These are phyloP conservation scores for Leptonema lineaticorne DNA, from an alignment of 1,140 invertebrate genomes.

Conservation along the genomic window DNA sequence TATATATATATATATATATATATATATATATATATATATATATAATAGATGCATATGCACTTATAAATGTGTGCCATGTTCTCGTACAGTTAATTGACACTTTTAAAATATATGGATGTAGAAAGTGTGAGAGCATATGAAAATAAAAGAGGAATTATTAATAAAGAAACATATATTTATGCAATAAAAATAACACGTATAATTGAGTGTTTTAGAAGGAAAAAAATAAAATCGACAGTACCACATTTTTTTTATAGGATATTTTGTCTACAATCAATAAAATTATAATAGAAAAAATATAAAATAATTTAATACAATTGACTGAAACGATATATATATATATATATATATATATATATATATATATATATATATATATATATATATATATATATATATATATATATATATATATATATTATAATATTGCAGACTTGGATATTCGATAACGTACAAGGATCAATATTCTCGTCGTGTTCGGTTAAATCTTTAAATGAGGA, in stretches of 20 bases:
- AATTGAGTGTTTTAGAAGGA: constrained; percentile 16
- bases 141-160: constrained; percentile 15
- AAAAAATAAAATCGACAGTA: not conserved
- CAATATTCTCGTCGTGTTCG: constrained; percentile 68
- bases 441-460: constrained; percentile 56
- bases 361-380: too few relatives aligned
- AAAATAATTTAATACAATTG: too few relatives aligned
- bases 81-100: too few relatives aligned
- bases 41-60: too few relatives aligned
- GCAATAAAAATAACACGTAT: constrained; percentile 32
- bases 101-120: not conserved
- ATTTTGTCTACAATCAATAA: not conserved
- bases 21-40: too few relatives aligned
- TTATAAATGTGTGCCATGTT: too few relatives aligned
- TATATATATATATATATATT: too few relatives aligned
- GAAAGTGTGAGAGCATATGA: not conserved
- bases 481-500: constrained; percentile 44
- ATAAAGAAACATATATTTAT: constrained; percentile 33
- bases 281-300: too few relatives aligned
- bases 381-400: too few relatives aligned
- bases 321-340: too few relatives aligned
- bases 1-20: too few relatives aligned
- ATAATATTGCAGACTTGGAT: constrained; percentile 61
- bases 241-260: not conserved
- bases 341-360: too few relatives aligned